Evolutionary conservation across 2,113 vertebrate genomes (phyloP).

Genomic region (Crocuta crocuta): DNA sequence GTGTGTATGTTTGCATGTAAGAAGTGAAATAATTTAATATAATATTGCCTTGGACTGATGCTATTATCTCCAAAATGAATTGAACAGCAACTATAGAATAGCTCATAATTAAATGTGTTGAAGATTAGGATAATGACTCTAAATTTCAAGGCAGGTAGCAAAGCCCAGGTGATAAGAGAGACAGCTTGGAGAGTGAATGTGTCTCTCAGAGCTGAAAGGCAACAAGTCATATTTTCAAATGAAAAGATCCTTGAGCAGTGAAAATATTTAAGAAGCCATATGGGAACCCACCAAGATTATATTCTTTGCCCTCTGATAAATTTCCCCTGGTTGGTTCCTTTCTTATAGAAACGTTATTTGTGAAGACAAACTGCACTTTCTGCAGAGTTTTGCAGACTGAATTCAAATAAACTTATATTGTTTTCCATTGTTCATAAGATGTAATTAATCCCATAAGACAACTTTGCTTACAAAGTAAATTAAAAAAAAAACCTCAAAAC

Average conservation of each 20-base stretch:
- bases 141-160: constrained; percentile 18
- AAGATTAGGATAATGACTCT: neutral
- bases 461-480: constrained; percentile 71
- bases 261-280: constrained; percentile 52
- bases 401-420: constrained; percentile 65
- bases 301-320: constrained; percentile 44
- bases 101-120: neutral
- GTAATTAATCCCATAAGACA: constrained; percentile 82
- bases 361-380: constrained; percentile 58
- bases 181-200: neutral
- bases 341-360: constrained; percentile 48
- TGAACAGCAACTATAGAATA: neutral
- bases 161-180: neutral
- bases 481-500: constrained; percentile 56
- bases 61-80: constrained; percentile 47
- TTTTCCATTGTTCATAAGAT: constrained; percentile 72
- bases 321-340: constrained; percentile 28
- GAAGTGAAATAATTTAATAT: constrained; percentile 13
- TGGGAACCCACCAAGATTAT: constrained; percentile 53
- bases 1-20: neutral
- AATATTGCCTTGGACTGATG: neutral
- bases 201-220: neutral
- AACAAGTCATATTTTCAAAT: constrained; percentile 60
- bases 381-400: constrained; percentile 53
- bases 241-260: neutral